phyloP scores from a whole-genome alignment of 1,140 invertebrate species.

The Drosophila lacteicornis region DNA sequence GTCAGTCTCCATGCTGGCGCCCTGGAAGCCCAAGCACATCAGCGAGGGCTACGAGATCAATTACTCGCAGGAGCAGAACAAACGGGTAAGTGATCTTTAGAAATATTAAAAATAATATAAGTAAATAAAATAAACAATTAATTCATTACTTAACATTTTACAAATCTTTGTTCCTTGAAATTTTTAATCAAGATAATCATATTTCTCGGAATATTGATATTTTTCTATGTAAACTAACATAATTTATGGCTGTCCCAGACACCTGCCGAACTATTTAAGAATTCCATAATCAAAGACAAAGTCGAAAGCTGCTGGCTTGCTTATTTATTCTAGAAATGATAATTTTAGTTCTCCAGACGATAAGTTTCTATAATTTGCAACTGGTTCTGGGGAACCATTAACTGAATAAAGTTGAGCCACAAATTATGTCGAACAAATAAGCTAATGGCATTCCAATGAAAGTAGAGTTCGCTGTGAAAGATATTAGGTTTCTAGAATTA shows the following conservation, averaged over 20 bases:
- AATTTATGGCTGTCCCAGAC: neutral
- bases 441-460: neutral
- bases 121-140: neutral
- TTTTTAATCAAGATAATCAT: conserved; percentile 4
- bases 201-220: neutral
- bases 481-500: neutral
- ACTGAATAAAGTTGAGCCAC: conserved; percentile 3
- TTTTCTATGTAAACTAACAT: neutral
- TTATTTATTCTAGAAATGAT: conserved; percentile 15
- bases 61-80: conserved; percentile 89
- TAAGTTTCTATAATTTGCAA: conserved; percentile 20
- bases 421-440: conserved; percentile 19
- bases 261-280: conserved; percentile 3
- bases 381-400: conserved; percentile 12
- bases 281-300: conserved; percentile 7
- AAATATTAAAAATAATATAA: no score
- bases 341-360: conserved; percentile 3
- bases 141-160: neutral
- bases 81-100: conserved; percentile 70
- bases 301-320: neutral
- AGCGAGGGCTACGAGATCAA: conserved; percentile 91
- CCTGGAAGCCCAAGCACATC: conserved; percentile 91
- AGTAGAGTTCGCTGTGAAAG: neutral
- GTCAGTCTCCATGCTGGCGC: conserved; percentile 92
- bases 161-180: neutral